These are phyloP conservation scores for Rallus crepitans DNA, from an alignment of 2,797 vertebrate genomes.

Conservation along the genomic window DNA sequence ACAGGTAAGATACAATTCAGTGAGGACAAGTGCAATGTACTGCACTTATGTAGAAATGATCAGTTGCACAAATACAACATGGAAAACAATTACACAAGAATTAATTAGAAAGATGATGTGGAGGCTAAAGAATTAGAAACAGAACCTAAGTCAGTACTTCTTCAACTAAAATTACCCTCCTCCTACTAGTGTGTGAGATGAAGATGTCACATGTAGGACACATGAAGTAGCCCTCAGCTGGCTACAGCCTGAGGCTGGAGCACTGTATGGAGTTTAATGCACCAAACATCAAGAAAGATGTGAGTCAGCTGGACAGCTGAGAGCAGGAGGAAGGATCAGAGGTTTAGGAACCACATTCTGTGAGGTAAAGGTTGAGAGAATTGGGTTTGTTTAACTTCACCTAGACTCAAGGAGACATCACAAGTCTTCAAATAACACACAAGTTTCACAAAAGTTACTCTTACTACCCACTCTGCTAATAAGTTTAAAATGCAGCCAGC, in stretches of 20 bases:
- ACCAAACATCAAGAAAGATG: neutral
- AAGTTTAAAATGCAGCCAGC: neutral
- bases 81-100: neutral
- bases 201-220: neutral
- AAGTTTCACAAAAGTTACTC: neutral
- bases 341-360: neutral
- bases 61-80: neutral
- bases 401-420: neutral
- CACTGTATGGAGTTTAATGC: neutral
- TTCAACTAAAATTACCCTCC: neutral
- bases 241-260: neutral
- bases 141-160: neutral
- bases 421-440: neutral
- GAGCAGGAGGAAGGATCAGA: conserved; percentile 3
- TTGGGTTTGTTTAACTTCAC: neutral
- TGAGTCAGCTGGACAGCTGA: neutral
- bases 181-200: neutral
- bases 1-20: neutral
- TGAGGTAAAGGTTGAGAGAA: neutral
- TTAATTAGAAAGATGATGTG: neutral
- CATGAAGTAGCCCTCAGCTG: neutral
- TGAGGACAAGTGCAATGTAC: neutral
- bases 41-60: neutral
- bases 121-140: neutral
- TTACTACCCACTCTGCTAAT: neutral